Evolutionary conservation across 2,797 vertebrate species (phyloP).

Genomic region (Aratinga solstitialis): DNA sequence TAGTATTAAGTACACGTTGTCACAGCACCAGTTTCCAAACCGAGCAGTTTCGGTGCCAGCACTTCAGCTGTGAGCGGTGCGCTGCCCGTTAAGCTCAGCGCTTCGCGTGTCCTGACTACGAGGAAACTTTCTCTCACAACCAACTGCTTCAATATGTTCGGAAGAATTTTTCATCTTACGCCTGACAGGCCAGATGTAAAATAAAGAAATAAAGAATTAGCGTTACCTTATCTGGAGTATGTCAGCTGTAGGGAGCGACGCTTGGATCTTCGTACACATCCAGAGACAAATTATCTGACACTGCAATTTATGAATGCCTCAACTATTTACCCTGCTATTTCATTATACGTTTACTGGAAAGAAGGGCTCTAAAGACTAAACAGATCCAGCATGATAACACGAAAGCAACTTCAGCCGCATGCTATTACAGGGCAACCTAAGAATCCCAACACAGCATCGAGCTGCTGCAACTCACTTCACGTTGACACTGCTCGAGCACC

Average conservation of each 20-base stretch:
- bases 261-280: background rate
- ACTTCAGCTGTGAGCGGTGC: rapidly evolving
- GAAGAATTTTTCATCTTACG: background rate
- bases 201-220: conserved; percentile 18
- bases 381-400: conserved; percentile 23
- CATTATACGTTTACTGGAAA: background rate
- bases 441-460: background rate
- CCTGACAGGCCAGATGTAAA: conserved; percentile 3
- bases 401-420: background rate
- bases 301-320: conserved; percentile 14
- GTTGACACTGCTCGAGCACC: background rate
- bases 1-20: background rate
- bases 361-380: conserved; percentile 2
- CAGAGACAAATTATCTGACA: background rate
- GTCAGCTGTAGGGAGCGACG: background rate
- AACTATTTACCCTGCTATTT: conserved; percentile 12
- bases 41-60: rapidly evolving
- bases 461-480: background rate
- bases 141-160: background rate
- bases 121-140: background rate
- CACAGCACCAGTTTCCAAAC: background rate
- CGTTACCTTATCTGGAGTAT: conserved; percentile 41
- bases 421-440: background rate
- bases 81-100: background rate
- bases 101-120: rapidly evolving